A percentile compares a stretch with the other conserved stretches of the same genome.
Conservation (phyloP, 1,140 invertebrate genomes). For the Cephus cinctus region DNA sequence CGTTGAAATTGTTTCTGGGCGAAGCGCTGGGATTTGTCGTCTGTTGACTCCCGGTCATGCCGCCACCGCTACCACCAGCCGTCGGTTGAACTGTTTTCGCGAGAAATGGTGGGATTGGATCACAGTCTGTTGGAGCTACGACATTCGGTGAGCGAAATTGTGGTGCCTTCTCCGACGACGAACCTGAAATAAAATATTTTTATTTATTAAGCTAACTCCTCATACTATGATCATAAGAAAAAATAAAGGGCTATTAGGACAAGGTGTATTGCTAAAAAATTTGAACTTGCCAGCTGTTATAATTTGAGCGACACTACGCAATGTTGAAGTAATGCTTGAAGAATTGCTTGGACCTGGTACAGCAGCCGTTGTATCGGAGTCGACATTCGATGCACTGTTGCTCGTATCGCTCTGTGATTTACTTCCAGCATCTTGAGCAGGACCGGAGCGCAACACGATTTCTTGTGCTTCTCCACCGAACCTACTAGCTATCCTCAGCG, state of each 20-base stretch:
- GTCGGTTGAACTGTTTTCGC: conserved; percentile 42
- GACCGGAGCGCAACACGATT: conserved; percentile 68
- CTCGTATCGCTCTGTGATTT: conserved; percentile 44
- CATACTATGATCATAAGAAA: too few species aligned
- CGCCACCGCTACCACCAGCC: conserved; percentile 31
- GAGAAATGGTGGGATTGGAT: conserved; percentile 57
- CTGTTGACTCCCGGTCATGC: conserved; percentile 29
- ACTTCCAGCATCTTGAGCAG: conserved; percentile 46
- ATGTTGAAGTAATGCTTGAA: conserved; percentile 44
- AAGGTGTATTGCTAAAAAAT: background rate
- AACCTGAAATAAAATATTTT: conserved; percentile 39
- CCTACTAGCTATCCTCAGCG: conserved; percentile 77
- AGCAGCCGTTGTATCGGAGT: conserved; percentile 38
- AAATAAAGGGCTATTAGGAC: background rate
- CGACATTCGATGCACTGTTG: conserved; percentile 32
- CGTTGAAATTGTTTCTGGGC: conserved; percentile 58
- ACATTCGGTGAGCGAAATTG: conserved; percentile 81
- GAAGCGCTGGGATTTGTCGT: conserved; percentile 33
- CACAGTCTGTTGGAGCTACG: conserved; percentile 75
- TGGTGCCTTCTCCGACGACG: conserved; percentile 46
- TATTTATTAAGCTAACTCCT: background rate
- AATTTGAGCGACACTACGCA: conserved; percentile 51
- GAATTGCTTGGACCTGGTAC: conserved; percentile 50
- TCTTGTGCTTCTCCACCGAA: conserved; percentile 74
- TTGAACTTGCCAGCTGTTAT: conserved; percentile 45